Base-by-base conservation (phyloP, 1,140 invertebrate species). In the Dendrolimus kikuchii region DNA sequence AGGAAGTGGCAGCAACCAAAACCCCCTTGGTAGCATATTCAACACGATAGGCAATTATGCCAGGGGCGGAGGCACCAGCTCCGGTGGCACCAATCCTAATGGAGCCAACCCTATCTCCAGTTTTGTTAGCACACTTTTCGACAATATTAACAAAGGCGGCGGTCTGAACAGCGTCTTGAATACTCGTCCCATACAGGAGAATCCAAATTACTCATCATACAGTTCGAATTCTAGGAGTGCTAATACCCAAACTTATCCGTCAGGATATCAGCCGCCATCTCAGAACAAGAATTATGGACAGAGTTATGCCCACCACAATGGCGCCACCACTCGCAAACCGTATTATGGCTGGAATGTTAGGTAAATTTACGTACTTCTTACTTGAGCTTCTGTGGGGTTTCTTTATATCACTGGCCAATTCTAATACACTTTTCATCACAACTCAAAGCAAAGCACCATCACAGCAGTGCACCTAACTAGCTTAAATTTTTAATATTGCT, bases 261-360 rank as follows among this genome's bases (percentile, higher is more conserved):
- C 81, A 77, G 80, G 78, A 53, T 72, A 57, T 55, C 75, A 76
- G 53, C 68, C 66, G 49, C 64, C 70, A 5, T 68, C 64, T 49
- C 68, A 77, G 57, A 80, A 77, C 64, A 85, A 64, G 61, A 87
- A 82, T 62, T 83, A 86, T 61, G 78, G 71, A 3, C 75, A 85
- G 57, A 74, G 46, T 45, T 56, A 79, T 55, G 70, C 72, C 10
- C 59, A 52, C 4, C 72, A 64, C 55, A 85, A 55, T 57, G 60
- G 59, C 9, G 78, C 73, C 53, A 71, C 81, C 5, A 83, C 85
- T 2, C 62, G 71, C 52, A 82, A 69, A 59, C 81, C 87, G 45
- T 69, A 67, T 43, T 88, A 85, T 66, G 86, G 85, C 57, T 87
- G 85, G 86, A 80, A 72, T 52, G 62, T 85, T 69, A 78, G 87